A percentile compares a stretch with the other conserved stretches of the same genome.
Evolutionary conservation across 2,113 vertebrate species (phyloP).

Genomic region (Carassius carassius): DNA sequence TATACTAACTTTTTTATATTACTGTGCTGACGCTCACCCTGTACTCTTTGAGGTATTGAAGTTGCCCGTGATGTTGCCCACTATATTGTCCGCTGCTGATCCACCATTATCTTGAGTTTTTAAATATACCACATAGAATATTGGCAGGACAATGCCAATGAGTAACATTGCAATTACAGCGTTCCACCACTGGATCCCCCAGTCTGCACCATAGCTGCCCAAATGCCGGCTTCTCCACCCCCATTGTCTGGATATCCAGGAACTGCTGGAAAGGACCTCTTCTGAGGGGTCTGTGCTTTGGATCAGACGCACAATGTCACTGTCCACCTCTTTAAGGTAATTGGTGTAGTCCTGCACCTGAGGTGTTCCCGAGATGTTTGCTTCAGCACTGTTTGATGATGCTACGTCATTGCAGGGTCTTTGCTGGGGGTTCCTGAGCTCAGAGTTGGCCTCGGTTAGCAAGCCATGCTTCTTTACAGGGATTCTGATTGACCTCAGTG

Average conservation of each 20-base stretch:
- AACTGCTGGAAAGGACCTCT: conserved; percentile 40
- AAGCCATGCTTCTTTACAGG: conserved; percentile 85
- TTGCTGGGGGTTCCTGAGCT: conserved; percentile 51
- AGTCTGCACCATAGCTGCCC: conserved; percentile 76
- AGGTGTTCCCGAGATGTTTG: neutral
- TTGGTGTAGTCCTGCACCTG: conserved; percentile 65
- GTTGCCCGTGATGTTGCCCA: neutral
- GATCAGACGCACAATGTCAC: conserved; percentile 78
- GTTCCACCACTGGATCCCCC: conserved; percentile 95
- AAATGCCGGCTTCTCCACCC: conserved; percentile 41
- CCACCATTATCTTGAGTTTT: conserved; percentile 77
- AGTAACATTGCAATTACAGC: conserved; percentile 90
- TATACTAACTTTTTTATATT: conserved; percentile 15
- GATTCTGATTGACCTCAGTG: conserved; percentile 90
- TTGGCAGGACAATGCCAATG: conserved; percentile 86
- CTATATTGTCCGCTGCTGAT: conserved; percentile 24
- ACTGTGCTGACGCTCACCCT: conserved; percentile 14
- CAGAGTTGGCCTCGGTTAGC: conserved; percentile 75
- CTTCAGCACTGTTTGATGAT: fast-evolving
- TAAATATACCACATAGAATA: conserved; percentile 93
- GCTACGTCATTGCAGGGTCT: conserved; percentile 35
- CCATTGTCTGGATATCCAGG: conserved; percentile 33
- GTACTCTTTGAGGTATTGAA: conserved; percentile 54
- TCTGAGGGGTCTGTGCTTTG: conserved; percentile 69
- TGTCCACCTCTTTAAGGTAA: conserved; percentile 86